These are phyloP conservation scores for Podarcis siculus DNA, from an alignment of 2,797 vertebrate species.

Conservation along the genomic window DNA sequence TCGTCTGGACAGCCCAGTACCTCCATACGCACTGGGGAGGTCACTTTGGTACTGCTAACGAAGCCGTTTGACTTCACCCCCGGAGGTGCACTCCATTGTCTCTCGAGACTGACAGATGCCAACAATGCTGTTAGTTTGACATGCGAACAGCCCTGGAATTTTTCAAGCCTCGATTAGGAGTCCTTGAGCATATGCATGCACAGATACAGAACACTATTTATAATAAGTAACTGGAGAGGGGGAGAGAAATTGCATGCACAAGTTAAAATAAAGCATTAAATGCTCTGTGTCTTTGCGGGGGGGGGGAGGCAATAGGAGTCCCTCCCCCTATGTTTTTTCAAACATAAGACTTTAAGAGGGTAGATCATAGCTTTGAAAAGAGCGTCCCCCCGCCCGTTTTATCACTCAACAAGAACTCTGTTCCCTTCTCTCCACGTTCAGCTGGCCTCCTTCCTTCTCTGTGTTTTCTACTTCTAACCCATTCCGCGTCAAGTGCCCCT, in stretches of 20 bases:
- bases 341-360: background rate
- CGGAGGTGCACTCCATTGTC: no score
- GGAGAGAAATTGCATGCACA: background rate
- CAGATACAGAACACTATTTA: background rate
- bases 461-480: conserved; percentile 16
- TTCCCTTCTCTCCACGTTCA: background rate
- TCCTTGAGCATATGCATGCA: background rate
- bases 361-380: background rate
- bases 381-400: background rate
- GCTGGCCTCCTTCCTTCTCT: background rate
- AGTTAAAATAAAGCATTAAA: background rate
- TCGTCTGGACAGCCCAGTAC: no score
- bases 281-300: background rate
- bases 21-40: no score
- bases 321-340: background rate
- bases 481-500: conserved; percentile 41
- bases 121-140: no score
- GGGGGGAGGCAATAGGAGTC: background rate
- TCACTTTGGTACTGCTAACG: no score
- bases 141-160: no score
- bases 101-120: no score
- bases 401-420: background rate
- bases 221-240: background rate
- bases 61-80: no score
- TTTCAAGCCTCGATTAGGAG: background rate